A percentile compares a stretch with the other conserved stretches of the same genome.
Conservation (phyloP, 2,797 vertebrate genomes). For the Rhynchonycteris naso region DNA sequence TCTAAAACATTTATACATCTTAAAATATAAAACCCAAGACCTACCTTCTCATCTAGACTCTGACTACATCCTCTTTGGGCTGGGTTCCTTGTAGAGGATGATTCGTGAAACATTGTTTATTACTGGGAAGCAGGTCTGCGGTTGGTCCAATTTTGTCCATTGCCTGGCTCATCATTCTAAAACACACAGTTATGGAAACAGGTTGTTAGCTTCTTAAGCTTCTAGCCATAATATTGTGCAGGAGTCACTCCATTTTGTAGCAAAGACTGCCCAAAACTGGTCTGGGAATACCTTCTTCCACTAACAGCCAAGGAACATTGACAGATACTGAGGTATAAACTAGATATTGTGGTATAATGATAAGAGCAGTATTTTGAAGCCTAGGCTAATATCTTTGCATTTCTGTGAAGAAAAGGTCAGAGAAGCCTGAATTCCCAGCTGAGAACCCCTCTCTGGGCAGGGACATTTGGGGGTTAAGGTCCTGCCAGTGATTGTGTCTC, state of each 20-base stretch:
- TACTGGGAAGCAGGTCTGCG: conserved; percentile 6
- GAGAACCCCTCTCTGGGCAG: neutral
- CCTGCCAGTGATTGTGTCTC: neutral
- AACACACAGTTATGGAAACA: conserved; percentile 1
- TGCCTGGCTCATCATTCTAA: neutral
- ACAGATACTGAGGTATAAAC: neutral
- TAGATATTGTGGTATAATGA: neutral
- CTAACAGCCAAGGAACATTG: neutral
- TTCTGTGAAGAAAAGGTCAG: neutral
- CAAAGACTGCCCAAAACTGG: neutral
- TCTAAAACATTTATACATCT: conserved; percentile 4
- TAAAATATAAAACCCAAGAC: conserved; percentile 58
- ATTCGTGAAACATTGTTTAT: neutral
- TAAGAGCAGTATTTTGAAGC: neutral
- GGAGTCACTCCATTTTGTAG: neutral
- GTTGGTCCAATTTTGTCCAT: neutral
- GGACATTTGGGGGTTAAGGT: neutral
- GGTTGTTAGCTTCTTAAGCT: conserved; percentile 44
- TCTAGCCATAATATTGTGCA: neutral
- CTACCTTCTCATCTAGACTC: neutral
- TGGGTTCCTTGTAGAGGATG: neutral
- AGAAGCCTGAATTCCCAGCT: neutral
- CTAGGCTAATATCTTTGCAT: neutral
- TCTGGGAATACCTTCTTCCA: conserved; percentile 33
- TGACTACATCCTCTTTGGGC: neutral